These are phyloP conservation scores for Synergus laeviventris DNA, from an alignment of 2,888 invertebrate genomes.

Conservation along the genomic window DNA sequence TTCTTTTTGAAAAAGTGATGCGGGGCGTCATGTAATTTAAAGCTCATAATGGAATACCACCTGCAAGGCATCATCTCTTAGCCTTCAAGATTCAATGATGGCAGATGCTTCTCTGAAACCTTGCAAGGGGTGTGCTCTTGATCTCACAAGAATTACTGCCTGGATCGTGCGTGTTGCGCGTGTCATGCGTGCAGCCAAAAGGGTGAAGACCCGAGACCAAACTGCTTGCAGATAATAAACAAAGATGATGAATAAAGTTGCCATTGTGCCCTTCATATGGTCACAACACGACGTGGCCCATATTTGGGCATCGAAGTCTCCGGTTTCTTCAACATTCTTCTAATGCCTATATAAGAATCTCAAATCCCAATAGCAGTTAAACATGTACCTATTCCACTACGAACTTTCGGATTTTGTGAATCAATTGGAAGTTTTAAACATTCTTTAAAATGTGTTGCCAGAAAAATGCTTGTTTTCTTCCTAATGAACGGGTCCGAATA, in stretches of 20 bases:
- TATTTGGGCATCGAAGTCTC: slow-evolving; percentile 32
- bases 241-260: slow-evolving; percentile 34
- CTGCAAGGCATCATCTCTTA: slow-evolving; percentile 32
- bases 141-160: slow-evolving; percentile 52
- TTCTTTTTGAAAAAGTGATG: neutral
- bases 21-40: slow-evolving; percentile 17
- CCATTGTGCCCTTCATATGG: slow-evolving; percentile 32
- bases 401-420: no score
- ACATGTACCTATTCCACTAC: no score
- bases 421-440: neutral
- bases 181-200: slow-evolving; percentile 38
- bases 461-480: neutral
- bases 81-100: slow-evolving; percentile 46
- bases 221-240: slow-evolving; percentile 32
- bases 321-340: slow-evolving; percentile 20
- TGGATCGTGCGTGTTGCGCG: slow-evolving; percentile 48
- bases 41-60: slow-evolving; percentile 30
- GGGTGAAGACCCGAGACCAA: slow-evolving; percentile 34
- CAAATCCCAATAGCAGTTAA: neutral
- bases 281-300: slow-evolving; percentile 1
- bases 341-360: neutral
- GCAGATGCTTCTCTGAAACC: slow-evolving; percentile 68
- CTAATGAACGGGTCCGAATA: neutral
- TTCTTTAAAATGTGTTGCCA: neutral
- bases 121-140: slow-evolving; percentile 52